Evolutionary conservation across 2,888 invertebrate genomes (phyloP).

Genomic region (Eupeodes luniger): DNA sequence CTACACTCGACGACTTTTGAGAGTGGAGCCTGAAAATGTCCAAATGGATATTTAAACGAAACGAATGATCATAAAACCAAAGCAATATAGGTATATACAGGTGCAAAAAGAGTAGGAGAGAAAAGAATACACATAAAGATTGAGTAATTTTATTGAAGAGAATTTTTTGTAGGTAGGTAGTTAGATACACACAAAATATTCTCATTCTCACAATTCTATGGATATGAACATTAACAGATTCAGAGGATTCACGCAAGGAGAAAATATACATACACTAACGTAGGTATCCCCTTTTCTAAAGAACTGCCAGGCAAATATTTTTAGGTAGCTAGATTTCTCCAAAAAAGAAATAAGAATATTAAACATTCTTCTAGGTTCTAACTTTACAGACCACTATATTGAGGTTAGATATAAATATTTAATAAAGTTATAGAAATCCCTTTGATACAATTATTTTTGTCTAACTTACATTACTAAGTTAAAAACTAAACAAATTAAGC

Average conservation of each 20-base stretch:
- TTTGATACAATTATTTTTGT: too few species aligned
- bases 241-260: conserved; percentile 15
- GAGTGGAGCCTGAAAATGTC: conserved; percentile 67
- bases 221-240: background rate
- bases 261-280: background rate
- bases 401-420: too few species aligned
- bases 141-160: background rate
- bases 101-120: conserved; percentile 53
- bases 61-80: conserved; percentile 39
- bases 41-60: conserved; percentile 54
- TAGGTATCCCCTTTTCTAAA: background rate
- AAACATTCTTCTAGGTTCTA: background rate
- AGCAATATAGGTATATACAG: conserved; percentile 42
- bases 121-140: background rate
- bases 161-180: background rate
- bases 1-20: conserved; percentile 23
- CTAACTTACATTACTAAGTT: too few species aligned
- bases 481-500: too few species aligned
- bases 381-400: too few species aligned
- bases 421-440: too few species aligned
- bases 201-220: conserved; percentile 24
- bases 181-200: background rate
- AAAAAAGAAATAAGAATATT: background rate
- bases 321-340: background rate
- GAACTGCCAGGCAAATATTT: background rate